Base-by-base conservation (phyloP, 2,113 vertebrate genomes). In the Dipodomys ordii region DNA sequence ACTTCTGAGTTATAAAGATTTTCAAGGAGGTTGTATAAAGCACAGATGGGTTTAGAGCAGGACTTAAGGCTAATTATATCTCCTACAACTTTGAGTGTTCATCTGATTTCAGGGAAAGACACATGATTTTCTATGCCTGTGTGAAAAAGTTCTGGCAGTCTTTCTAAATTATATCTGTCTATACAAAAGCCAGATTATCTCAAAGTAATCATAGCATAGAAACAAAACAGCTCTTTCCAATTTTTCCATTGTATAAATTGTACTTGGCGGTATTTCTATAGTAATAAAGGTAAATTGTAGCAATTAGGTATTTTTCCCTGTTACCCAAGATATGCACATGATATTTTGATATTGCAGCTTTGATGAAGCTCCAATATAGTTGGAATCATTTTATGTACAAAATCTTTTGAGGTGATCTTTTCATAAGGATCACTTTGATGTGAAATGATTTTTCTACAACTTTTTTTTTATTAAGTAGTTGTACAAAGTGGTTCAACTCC, bases 1-100 rank as follows among this genome's bases (percentile, higher is more conserved):
- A 83, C 7, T n/a, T 88, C n/a, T 80, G 28, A 94, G 60, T 81
- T 93, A n/a, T 78, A 88, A 57, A 69, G 30, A 92, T 89, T 91
- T 32, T 87, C 23, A 32, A 6, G 71, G 35, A 60, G 1, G 8
- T 69, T 87, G 0, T 89, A n/a, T 76, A 32, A 57, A 82, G 60
- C 20, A 73, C 62, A 95, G 85, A 68, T 46, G 1, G 1, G 27
- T 6, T 87, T 4, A 82, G 62, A 16, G 82, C 87, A 76, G 23
- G 82, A 27, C 5, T 46, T 65, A 28, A 71, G 86, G 32, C 1
- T 86, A 68, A 80, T 1, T 23, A 27, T 20, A 68, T 22, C 35
- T 57, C 79, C 27, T 86, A 15, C 57, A 71, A 32, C 94, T 90
- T 90, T 88, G 64, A 83, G 62, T 8, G 64, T 35, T 49, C 13